phyloP scores from a whole-genome alignment of 2,888 invertebrate species.

The Thelaira solivaga region DNA sequence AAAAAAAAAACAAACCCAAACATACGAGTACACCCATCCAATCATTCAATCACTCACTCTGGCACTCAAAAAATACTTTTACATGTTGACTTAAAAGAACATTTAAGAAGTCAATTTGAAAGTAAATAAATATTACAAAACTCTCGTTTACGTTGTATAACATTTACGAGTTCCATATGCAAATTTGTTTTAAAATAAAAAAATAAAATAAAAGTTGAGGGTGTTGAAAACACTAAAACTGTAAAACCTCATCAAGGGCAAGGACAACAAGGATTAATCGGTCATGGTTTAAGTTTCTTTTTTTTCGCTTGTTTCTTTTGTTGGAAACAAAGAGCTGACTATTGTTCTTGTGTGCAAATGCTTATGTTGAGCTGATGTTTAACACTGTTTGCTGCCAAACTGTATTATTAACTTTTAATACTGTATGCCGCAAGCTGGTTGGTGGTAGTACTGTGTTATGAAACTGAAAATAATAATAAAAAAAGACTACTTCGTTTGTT shows the following conservation, averaged over 20 bases:
- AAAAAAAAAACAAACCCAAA: no score
- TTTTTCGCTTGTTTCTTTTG: not conserved
- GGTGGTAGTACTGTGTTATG: no score
- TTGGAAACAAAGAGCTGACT: no score
- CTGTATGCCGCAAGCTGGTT: conserved; percentile 1
- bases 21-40: no score
- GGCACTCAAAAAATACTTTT: conserved; percentile 9
- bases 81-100: conserved; percentile 12
- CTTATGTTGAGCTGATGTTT: conserved; percentile 7
- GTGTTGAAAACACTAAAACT: not conserved
- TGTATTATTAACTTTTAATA: conserved; percentile 25
- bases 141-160: not conserved
- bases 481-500: no score
- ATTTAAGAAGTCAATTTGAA: conserved; percentile 30
- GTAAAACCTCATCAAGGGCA: conserved; percentile 23
- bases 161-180: conserved; percentile 28
- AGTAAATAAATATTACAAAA: not conserved
- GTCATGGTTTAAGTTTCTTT: conserved; percentile 19
- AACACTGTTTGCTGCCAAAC: no score
- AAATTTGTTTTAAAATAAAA: conserved; percentile 17
- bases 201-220: not conserved
- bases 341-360: not conserved
- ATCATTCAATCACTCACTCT: no score
- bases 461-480: no score
- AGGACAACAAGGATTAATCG: conserved; percentile 18